These are phyloP conservation scores for Elysia chlorotica DNA, from an alignment of 1,140 invertebrate species.

Conservation along the genomic window DNA sequence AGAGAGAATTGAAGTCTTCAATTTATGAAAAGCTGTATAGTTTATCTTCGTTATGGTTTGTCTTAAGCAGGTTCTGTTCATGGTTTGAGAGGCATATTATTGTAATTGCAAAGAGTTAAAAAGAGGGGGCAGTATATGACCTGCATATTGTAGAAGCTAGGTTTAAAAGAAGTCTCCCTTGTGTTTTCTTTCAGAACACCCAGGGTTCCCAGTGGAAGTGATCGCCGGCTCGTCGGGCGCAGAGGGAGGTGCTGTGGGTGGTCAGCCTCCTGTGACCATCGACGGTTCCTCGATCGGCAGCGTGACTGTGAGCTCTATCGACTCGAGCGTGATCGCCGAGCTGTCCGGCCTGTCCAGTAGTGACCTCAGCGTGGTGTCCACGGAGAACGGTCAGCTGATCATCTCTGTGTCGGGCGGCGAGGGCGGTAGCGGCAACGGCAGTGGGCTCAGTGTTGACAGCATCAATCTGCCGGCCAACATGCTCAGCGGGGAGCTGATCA, in stretches of 20 bases:
- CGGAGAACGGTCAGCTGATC: slow-evolving; percentile 23
- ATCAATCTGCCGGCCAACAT: slow-evolving; percentile 23
- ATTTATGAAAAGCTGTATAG: no score
- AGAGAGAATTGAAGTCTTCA: no score
- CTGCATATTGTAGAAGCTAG: no score
- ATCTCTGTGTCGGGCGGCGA: slow-evolving; percentile 22
- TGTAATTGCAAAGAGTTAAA: no score
- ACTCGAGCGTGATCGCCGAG: slow-evolving; percentile 21
- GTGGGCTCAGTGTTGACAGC: slow-evolving; percentile 22
- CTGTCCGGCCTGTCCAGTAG: slow-evolving; percentile 20
- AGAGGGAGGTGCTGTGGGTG: not conserved
- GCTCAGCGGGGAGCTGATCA: slow-evolving; percentile 21
- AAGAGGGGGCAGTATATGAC: no score
- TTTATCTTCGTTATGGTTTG: no score
- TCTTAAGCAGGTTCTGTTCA: no score
- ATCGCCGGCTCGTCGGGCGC: no score
- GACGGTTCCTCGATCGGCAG: slow-evolving; percentile 19
- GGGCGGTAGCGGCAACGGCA: slow-evolving; percentile 14
- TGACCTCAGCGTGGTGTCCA: slow-evolving; percentile 14
- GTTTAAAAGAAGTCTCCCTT: no score
- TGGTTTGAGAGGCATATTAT: no score
- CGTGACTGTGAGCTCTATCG: slow-evolving; percentile 14
- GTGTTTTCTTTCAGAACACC: no score
- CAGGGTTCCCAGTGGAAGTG: no score
- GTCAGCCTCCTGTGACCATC: not conserved